Evolutionary conservation across 2,797 vertebrate species (phyloP).

Genomic region (Syndactyla subalaris): DNA sequence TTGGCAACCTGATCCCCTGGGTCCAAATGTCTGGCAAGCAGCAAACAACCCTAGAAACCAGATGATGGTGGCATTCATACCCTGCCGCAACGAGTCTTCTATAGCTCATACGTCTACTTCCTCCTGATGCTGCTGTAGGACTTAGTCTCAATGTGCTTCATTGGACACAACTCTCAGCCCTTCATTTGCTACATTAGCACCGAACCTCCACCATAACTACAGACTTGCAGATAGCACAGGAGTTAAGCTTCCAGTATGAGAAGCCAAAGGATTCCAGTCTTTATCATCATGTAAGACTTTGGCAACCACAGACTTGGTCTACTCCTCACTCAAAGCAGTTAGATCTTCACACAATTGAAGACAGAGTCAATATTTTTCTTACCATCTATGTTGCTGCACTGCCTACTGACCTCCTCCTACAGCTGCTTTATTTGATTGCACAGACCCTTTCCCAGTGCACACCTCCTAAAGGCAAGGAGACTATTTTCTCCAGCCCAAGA

Average conservation of each 20-base stretch:
- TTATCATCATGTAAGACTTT: neutral
- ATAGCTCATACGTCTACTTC: neutral
- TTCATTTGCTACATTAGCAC: neutral
- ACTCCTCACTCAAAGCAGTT: neutral
- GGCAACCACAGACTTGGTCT: neutral
- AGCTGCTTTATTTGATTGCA: neutral
- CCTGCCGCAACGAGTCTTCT: neutral
- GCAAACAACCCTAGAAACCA: neutral
- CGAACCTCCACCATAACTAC: neutral
- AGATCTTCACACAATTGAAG: neutral
- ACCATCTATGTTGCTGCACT: neutral
- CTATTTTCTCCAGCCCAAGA: rapidly evolving
- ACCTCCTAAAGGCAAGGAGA: neutral
- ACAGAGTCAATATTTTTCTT: neutral
- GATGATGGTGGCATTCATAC: neutral
- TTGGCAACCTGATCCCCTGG: neutral
- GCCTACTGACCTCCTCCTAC: neutral
- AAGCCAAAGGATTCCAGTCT: neutral
- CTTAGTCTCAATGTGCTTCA: neutral
- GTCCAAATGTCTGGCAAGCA: neutral
- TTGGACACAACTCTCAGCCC: neutral
- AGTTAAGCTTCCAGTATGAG: neutral
- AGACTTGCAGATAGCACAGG: neutral
- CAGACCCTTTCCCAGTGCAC: neutral
- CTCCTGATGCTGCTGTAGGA: neutral